Percentiles rank a stretch among this genome's conserved stretches.
Evolutionary conservation across 2,888 invertebrate species (phyloP).

Genomic region (Lacanobia oleracea): DNA sequence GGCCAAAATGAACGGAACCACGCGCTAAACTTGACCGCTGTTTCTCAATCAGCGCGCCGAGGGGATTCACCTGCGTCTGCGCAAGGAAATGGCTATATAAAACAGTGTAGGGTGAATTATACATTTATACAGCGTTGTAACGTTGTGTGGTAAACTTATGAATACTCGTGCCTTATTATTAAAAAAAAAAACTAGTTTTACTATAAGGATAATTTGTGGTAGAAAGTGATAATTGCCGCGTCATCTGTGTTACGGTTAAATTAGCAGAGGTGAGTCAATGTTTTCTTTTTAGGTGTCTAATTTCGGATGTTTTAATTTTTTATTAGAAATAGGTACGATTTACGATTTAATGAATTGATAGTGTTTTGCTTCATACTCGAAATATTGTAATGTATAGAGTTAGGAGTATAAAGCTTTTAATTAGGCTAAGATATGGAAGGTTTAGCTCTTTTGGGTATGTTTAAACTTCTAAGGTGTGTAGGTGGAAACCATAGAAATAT

Average conservation of each 20-base stretch:
- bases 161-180: constrained; percentile 4
- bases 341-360: not conserved
- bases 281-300: not conserved
- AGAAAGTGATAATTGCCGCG: constrained; percentile 16
- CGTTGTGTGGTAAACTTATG: constrained; percentile 42
- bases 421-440: too few species aligned
- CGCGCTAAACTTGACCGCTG: constrained; percentile 21
- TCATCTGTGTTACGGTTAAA: constrained; percentile 20
- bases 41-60: constrained; percentile 52
- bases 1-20: constrained; percentile 52
- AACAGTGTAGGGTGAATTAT: constrained; percentile 61
- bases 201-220: constrained; percentile 33
- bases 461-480: too few species aligned
- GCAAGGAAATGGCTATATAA: constrained; percentile 69
- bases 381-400: not conserved
- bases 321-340: not conserved
- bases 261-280: constrained; percentile 42
- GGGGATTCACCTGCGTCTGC: constrained; percentile 74
- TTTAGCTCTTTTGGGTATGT: too few species aligned
- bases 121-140: constrained; percentile 61
- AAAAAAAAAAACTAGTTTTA: constrained; percentile 33
- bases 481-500: too few species aligned
- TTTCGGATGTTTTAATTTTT: not conserved
- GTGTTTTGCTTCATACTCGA: not conserved
- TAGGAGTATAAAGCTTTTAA: not conserved